Conservation (phyloP, 2,888 invertebrate species). For the Plagiodera versicolora region DNA sequence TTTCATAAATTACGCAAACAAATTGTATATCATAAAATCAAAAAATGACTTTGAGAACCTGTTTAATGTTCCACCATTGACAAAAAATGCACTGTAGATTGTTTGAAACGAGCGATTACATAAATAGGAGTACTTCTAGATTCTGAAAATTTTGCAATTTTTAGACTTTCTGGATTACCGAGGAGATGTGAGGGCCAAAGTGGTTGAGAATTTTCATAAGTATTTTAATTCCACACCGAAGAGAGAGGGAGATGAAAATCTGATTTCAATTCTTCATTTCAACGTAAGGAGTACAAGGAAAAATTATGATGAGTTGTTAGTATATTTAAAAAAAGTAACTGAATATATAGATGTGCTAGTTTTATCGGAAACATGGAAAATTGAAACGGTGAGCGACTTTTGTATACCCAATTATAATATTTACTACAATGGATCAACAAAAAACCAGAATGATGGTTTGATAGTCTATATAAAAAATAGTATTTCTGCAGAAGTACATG, state of each 20-base stretch:
- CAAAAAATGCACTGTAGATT: not conserved
- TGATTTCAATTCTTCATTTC: not conserved
- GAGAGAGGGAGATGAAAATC: not conserved
- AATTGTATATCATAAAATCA: not conserved
- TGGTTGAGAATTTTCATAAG: not conserved
- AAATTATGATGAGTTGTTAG: not conserved
- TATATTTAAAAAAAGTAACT: not conserved
- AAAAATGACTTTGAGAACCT: not conserved
- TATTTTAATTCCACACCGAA: not conserved
- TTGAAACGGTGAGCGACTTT: constrained; percentile 6
- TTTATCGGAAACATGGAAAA: constrained; percentile 3
- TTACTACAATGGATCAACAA: constrained; percentile 1
- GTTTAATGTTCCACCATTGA: too few relatives aligned
- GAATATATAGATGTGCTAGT: not conserved
- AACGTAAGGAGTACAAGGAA: not conserved
- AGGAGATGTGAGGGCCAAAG: not conserved
- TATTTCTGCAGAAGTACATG: constrained; percentile 3
- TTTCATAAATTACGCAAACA: not conserved
- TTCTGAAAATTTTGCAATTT: not conserved
- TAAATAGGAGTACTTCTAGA: not conserved
- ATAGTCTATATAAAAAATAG: constrained; percentile 1
- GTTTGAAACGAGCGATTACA: not conserved
- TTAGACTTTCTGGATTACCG: not conserved
- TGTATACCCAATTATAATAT: constrained; percentile 3
- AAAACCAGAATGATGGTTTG: constrained; percentile 5